Percentiles rank a stretch among this genome's conserved stretches.
These are phyloP conservation scores for Poliocrania exsul DNA, from an alignment of 2,797 vertebrate species.

Conservation along the genomic window DNA sequence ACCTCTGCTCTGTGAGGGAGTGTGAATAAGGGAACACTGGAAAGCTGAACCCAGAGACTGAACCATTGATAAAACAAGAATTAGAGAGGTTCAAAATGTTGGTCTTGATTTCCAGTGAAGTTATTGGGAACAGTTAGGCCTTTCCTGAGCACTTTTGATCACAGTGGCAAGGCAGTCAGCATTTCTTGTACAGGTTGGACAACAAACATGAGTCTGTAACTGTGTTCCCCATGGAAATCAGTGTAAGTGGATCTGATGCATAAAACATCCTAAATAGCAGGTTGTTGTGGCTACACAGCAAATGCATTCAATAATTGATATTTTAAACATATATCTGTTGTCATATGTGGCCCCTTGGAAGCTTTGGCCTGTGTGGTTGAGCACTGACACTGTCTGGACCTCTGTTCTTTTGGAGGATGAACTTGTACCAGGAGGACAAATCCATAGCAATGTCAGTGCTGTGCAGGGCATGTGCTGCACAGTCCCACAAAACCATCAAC, in stretches of 20 bases:
- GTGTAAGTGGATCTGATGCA: background rate
- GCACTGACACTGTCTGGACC: background rate
- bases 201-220: background rate
- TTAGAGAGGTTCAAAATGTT: background rate
- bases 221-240: fast-evolving
- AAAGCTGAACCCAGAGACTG: background rate
- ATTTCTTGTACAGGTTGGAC: background rate
- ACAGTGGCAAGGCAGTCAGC: background rate
- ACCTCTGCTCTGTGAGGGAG: background rate
- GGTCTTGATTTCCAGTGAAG: background rate
- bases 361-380: background rate
- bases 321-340: background rate
- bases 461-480: background rate
- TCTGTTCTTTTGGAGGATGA: background rate
- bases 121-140: background rate
- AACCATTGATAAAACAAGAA: background rate
- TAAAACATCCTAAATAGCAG: background rate
- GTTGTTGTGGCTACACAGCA: background rate
- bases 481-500: background rate
- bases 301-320: background rate
- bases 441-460: background rate
- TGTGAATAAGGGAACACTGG: background rate
- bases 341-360: background rate
- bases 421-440: background rate
- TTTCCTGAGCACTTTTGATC: background rate